phyloP scores from a whole-genome alignment of 1,140 invertebrate genomes.

The Brevipalpus yothersi region DNA sequence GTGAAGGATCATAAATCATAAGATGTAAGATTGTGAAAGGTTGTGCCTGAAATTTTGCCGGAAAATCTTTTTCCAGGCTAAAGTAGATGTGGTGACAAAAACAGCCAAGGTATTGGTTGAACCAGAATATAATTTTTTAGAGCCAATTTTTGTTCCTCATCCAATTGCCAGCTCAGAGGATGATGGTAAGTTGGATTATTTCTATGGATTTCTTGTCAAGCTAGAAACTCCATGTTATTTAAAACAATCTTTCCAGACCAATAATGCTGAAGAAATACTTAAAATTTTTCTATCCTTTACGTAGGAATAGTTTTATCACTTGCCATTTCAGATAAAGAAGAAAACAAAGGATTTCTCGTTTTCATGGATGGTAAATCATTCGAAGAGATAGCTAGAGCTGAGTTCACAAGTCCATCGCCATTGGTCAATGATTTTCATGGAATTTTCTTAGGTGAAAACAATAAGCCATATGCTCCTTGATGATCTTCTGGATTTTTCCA shows the following conservation, averaged over 20 bases:
- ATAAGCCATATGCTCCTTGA: too few relatives aligned
- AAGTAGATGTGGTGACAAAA: conserved; percentile 21
- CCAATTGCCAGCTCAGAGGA: conserved; percentile 17
- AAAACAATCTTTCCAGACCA: too few relatives aligned
- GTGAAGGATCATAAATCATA: not conserved
- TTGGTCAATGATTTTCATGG: conserved; percentile 16
- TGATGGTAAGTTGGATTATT: conserved; percentile 13
- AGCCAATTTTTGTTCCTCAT: conserved; percentile 17
- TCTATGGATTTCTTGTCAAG: not conserved
- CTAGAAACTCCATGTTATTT: not conserved
- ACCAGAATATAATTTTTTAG: conserved; percentile 42
- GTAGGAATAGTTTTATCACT: conserved; percentile 5
- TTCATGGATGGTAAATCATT: conserved; percentile 3
- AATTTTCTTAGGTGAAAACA: conserved; percentile 2
- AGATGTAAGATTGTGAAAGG: not conserved
- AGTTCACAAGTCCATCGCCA: conserved; percentile 5
- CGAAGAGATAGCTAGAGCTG: not conserved
- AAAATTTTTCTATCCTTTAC: too few relatives aligned
- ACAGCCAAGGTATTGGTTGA: conserved; percentile 41
- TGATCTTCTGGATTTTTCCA: too few relatives aligned
- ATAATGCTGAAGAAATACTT: too few relatives aligned
- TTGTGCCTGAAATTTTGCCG: not conserved
- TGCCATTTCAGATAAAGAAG: not conserved
- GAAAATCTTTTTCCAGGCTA: conserved; percentile 10
- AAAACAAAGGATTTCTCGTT: not conserved